These are phyloP conservation scores for Alloscopus bannaensis DNA, from an alignment of 2,888 invertebrate genomes.

Conservation along the genomic window DNA sequence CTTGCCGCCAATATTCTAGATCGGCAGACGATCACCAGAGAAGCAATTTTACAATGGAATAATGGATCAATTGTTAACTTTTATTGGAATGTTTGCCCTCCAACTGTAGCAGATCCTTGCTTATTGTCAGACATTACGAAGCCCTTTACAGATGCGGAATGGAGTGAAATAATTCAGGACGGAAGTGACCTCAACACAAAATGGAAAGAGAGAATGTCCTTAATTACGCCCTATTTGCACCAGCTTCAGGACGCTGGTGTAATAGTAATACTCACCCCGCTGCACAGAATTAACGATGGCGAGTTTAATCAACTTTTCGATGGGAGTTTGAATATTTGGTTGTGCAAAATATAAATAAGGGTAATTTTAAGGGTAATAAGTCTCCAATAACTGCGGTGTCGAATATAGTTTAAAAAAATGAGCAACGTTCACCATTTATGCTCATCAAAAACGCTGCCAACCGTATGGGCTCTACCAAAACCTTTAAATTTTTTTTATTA, in stretches of 20 bases:
- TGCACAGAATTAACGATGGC: slow-evolving; percentile 70
- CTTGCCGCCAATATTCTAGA: slow-evolving; percentile 62
- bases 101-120: slow-evolving; percentile 66
- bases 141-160: too few relatives aligned
- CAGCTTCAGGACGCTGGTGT: slow-evolving; percentile 65
- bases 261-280: slow-evolving; percentile 60
- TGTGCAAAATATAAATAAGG: too few relatives aligned
- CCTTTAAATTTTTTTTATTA: too few relatives aligned
- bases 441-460: too few relatives aligned
- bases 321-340: too few relatives aligned
- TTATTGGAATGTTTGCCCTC: slow-evolving; percentile 68
- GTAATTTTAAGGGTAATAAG: too few relatives aligned
- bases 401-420: too few relatives aligned
- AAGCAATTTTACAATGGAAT: slow-evolving; percentile 68
- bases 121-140: slow-evolving; percentile 46
- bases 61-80: slow-evolving; percentile 64
- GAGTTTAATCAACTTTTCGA: too few relatives aligned
- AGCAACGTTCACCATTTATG: too few relatives aligned
- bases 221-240: slow-evolving; percentile 63
- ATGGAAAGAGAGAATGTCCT: slow-evolving; percentile 67
- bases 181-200: slow-evolving; percentile 55
- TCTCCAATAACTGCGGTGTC: too few relatives aligned
- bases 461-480: too few relatives aligned
- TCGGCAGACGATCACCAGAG: slow-evolving; percentile 62
- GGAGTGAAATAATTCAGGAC: slow-evolving; percentile 62